These are phyloP conservation scores for Ormyrus thymus DNA, from an alignment of 2,888 invertebrate species.

Conservation along the genomic window DNA sequence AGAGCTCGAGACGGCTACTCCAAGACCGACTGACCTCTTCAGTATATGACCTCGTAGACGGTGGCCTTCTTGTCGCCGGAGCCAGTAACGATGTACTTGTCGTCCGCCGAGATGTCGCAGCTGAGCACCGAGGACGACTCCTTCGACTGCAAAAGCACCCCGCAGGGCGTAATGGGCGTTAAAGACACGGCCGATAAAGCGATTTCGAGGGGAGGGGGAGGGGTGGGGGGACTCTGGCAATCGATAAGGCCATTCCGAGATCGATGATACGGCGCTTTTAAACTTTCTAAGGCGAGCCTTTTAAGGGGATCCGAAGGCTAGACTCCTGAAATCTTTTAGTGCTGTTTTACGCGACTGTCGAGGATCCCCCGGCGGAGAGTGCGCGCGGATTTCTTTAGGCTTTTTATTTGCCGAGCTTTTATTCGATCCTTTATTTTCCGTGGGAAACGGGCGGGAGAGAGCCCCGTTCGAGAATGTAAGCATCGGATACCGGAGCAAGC, in stretches of 20 bases:
- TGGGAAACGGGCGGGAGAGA: not conserved
- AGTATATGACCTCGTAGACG: conserved; percentile 95
- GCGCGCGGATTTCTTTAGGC: not conserved
- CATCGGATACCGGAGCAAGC: not conserved
- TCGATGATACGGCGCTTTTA: too few species aligned
- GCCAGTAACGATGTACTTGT: conserved; percentile 98
- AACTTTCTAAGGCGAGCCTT: not conserved
- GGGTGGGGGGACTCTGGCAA: not conserved
- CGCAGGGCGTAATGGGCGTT: conserved; percentile 43
- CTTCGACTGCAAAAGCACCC: conserved; percentile 83
- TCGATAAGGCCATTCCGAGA: not conserved
- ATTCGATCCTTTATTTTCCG: too few species aligned
- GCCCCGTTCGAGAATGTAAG: not conserved
- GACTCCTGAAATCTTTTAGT: not conserved
- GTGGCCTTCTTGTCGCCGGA: conserved; percentile 99
- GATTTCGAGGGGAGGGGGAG: not conserved
- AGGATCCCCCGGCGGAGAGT: too few species aligned
- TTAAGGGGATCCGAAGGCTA: not conserved
- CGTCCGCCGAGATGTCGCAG: conserved; percentile 98
- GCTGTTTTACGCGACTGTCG: too few species aligned
- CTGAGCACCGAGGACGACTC: conserved; percentile 98
- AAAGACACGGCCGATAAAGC: conserved; percentile 44
- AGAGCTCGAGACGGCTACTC: not conserved
- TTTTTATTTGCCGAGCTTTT: too few species aligned
- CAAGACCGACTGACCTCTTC: conserved; percentile 34